These are phyloP conservation scores for Chaetops frenatus DNA, from an alignment of 2,113 vertebrate species.

Conservation along the genomic window DNA sequence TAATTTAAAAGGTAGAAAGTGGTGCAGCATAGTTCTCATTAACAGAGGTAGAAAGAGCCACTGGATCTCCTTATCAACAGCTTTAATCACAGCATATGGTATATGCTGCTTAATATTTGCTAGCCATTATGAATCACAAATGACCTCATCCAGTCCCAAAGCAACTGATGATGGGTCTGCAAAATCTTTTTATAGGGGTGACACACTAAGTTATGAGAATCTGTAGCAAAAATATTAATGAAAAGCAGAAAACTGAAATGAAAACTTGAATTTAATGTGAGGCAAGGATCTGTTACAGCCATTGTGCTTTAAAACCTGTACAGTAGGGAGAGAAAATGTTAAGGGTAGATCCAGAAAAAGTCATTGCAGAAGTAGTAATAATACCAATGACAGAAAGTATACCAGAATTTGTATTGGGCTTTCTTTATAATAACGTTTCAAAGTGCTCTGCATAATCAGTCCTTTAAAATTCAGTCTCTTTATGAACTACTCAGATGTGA, in stretches of 20 bases:
- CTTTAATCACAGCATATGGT: neutral
- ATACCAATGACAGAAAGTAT: neutral
- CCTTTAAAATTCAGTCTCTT: neutral
- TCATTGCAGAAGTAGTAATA: neutral
- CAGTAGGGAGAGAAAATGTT: neutral
- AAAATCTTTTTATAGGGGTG: neutral
- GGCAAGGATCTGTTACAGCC: neutral
- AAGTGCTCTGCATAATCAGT: neutral
- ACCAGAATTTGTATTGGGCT: neutral
- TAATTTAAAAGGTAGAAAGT: neutral
- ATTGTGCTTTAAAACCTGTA: neutral
- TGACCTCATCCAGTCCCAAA: neutral
- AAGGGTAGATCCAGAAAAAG: neutral
- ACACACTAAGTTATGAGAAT: neutral
- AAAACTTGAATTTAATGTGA: neutral
- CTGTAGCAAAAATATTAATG: neutral
- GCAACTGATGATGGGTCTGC: neutral
- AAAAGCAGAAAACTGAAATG: neutral
- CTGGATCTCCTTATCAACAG: neutral
- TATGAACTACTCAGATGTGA: neutral
- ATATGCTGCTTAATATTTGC: neutral
- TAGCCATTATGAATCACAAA: neutral
- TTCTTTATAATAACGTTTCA: neutral
- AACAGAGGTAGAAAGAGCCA: neutral
- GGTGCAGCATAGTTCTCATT: neutral